Conservation (phyloP, 2,888 invertebrate species). For the Macroteleia sp. region DNA sequence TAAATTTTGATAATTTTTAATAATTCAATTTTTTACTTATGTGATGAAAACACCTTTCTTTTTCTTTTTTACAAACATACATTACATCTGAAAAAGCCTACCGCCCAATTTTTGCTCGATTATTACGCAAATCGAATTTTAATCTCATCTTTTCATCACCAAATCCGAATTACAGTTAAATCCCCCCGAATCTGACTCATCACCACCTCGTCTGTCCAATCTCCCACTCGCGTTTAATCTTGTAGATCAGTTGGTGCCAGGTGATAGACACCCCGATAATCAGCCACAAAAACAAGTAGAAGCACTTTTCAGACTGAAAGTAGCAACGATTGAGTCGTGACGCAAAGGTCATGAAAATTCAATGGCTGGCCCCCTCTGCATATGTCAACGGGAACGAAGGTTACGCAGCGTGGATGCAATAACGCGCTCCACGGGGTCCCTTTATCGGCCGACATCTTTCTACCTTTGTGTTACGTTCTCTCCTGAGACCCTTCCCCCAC, state of each 20-base stretch:
- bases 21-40: too few relatives aligned
- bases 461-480: conserved; percentile 42
- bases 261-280: conserved; percentile 44
- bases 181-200: conserved; percentile 9
- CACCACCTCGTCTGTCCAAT: background rate
- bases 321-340: conserved; percentile 49
- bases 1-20: too few relatives aligned
- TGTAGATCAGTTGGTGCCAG: conserved; percentile 13
- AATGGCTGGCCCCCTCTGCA: conserved; percentile 37
- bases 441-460: conserved; percentile 48
- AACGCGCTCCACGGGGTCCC: conserved; percentile 51
- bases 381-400: conserved; percentile 49
- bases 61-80: too few relatives aligned
- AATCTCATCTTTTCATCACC: background rate
- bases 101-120: background rate
- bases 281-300: conserved; percentile 53
- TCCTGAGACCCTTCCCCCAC: conserved; percentile 19
- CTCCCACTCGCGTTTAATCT: conserved; percentile 21
- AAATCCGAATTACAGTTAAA: background rate
- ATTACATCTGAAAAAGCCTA: too few relatives aligned
- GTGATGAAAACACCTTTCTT: too few relatives aligned
- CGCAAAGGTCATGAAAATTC: conserved; percentile 54
- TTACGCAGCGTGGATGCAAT: conserved; percentile 54
- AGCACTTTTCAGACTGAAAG: conserved; percentile 20
- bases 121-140: too few relatives aligned